phyloP scores from a whole-genome alignment of 35 echinoderm and acorn worm species.

The Chiridota heheva region DNA sequence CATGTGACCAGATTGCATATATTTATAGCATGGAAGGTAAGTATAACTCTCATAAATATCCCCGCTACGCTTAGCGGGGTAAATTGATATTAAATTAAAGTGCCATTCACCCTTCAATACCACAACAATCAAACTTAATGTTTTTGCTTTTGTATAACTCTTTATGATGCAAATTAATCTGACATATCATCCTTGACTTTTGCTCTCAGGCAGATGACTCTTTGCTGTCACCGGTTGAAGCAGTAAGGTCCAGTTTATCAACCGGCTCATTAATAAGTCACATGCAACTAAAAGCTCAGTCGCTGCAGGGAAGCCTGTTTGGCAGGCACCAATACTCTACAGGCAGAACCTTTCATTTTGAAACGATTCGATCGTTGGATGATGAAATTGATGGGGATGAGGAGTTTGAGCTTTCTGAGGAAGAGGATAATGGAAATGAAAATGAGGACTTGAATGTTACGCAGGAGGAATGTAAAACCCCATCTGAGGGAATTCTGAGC shows the following conservation, averaged over 20 bases:
- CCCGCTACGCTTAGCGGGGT: too few relatives aligned
- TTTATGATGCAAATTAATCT: too few relatives aligned
- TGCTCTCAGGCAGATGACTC: not conserved
- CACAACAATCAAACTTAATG: too few relatives aligned
- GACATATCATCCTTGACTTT: too few relatives aligned
- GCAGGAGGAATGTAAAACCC: not conserved
- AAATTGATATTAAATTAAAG: too few relatives aligned
- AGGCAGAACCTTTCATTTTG: not conserved
- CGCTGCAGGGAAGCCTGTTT: not conserved
- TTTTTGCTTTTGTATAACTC: too few relatives aligned
- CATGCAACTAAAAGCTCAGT: too few relatives aligned
- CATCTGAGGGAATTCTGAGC: not conserved
- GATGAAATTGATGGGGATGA: not conserved
- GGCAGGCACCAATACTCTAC: not conserved
- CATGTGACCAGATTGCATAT: too few relatives aligned
- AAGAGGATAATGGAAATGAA: not conserved
- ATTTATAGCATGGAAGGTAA: too few relatives aligned
- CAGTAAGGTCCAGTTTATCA: not conserved
- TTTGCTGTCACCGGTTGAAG: not conserved
- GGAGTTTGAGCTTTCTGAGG: not conserved
- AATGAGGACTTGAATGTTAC: conserved; percentile 8
- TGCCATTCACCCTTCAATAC: too few relatives aligned
- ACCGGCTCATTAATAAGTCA: too few relatives aligned
- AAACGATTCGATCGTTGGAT: not conserved
- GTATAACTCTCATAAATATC: too few relatives aligned